Percentiles rank a stretch among this genome's conserved stretches.
These are phyloP conservation scores for Sparidentex hasta DNA, from an alignment of 2,797 vertebrate genomes.

Conservation along the genomic window DNA sequence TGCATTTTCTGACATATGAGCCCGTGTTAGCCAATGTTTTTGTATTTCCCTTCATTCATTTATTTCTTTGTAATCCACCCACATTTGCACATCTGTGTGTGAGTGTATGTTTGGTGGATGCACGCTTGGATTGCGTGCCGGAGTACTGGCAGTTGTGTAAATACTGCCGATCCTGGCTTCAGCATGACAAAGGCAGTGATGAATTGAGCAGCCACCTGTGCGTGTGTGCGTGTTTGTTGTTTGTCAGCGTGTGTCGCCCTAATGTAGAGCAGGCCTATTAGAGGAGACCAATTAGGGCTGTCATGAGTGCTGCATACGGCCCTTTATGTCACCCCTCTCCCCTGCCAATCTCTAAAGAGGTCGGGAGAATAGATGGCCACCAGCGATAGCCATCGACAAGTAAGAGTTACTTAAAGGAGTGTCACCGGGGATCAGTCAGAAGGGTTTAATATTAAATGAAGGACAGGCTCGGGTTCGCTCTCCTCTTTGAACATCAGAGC, in stretches of 20 bases:
- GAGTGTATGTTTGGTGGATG: slow-evolving; percentile 3
- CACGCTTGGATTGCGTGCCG: slow-evolving; percentile 1
- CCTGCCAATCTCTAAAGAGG: slow-evolving; percentile 44
- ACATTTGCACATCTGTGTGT: slow-evolving; percentile 20
- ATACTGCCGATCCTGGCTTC: slow-evolving; percentile 5
- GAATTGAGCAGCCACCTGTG: slow-evolving; percentile 41
- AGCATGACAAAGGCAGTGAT: slow-evolving; percentile 26
- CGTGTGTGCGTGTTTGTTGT: slow-evolving; percentile 10
- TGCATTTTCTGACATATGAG: slow-evolving; percentile 34
- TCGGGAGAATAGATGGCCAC: slow-evolving; percentile 56
- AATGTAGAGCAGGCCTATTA: slow-evolving; percentile 49
- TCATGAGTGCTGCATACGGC: slow-evolving; percentile 48
- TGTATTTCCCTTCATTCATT: neutral
- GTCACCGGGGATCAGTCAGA: slow-evolving; percentile 71
- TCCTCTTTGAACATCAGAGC: slow-evolving; percentile 70
- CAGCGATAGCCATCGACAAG: slow-evolving; percentile 59
- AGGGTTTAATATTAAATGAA: slow-evolving; percentile 81
- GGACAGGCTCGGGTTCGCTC: slow-evolving; percentile 71
- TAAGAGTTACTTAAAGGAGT: slow-evolving; percentile 82
- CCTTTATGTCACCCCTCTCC: slow-evolving; percentile 44
- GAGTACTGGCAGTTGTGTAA: slow-evolving; percentile 10
- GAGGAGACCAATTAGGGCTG: slow-evolving; percentile 51
- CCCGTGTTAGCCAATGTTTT: slow-evolving; percentile 23
- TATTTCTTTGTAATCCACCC: neutral
- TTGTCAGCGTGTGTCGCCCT: slow-evolving; percentile 25